Conservation (phyloP, 2,797 vertebrate genomes). For the Buphagus erythrorhynchus region DNA sequence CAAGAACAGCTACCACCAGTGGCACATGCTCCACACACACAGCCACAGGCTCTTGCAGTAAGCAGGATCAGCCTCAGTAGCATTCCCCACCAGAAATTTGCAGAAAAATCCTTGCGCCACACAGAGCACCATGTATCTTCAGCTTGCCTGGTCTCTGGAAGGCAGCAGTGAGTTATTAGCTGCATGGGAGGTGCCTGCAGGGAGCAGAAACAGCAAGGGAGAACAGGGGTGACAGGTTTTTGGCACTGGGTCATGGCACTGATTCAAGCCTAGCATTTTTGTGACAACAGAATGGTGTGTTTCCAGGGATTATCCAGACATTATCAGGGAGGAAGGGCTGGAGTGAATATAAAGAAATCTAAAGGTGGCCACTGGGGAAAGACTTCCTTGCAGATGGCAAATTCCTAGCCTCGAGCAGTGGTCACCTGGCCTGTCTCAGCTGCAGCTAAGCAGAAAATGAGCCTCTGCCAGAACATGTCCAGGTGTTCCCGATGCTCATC, state of each 20-base stretch:
- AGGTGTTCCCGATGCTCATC: rapidly evolving
- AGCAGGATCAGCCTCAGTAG: not conserved
- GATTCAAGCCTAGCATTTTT: not conserved
- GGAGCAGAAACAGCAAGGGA: not conserved
- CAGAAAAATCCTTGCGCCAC: not conserved
- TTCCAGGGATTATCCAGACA: not conserved
- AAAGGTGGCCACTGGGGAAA: not conserved
- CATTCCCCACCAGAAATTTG: rapidly evolving
- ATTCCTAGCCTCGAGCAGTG: not conserved
- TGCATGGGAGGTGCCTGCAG: not conserved
- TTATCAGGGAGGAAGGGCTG: not conserved
- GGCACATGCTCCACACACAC: rapidly evolving
- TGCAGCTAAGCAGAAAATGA: not conserved
- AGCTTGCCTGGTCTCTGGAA: not conserved
- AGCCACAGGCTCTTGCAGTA: not conserved
- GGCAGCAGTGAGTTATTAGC: not conserved
- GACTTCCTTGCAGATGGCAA: not conserved
- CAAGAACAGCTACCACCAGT: not conserved
- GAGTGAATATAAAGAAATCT: not conserved
- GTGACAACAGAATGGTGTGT: not conserved
- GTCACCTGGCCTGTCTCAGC: not conserved
- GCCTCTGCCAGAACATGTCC: not conserved
- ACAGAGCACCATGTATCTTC: not conserved
- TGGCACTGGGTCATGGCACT: not conserved
- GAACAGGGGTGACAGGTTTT: not conserved